Base-by-base conservation (phyloP, 1,140 invertebrate genomes). In the Dinothrombium tinctorium region DNA sequence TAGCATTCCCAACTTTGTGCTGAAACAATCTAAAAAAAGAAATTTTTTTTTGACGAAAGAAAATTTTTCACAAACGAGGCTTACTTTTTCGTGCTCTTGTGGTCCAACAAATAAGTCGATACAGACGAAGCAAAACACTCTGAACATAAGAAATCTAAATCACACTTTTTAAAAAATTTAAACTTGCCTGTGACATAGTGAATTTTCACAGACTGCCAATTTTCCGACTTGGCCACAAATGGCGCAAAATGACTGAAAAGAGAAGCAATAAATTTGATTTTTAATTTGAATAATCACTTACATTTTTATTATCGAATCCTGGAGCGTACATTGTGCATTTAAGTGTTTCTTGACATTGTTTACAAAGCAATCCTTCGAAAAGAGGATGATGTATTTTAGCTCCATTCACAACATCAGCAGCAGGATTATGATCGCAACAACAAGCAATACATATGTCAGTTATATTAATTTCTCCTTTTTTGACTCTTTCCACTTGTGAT, bases 121-220 rank as follows among this genome's bases (percentile, higher is more conserved):
- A 46, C 55, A 59, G 4, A 40, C 46, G 8, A 40, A 32, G 45
- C 54, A 57, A 33, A 50, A 58, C 9, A 52, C 52, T 37, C 54
- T 57, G 42, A 23, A 41, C 47, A 40, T 22, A 36, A 23, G 40
- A 45, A 43, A 6, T 8, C 40, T 36, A 36, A 31, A 9, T 24
- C 22, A 36, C 0, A 42, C 33, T 8, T 8, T 20, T 22, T 4
- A 14, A 15, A 36, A 9, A 2, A 43, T 33, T 28, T 24, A 33
- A 21, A 4, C 38, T n/a, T 47, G 57, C 56, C 50, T 50, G 40
- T 47, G 47, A 42, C 56, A 59, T 8, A 41, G 37, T 6, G 25
- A 8, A 26, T 46, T 42, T 29, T 57, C 56, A 53, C 57, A 59
- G 7, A 58, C 43, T 44, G 57, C 49, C 22, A 58, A 43, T 26